Evolutionary conservation across 2,888 invertebrate species (phyloP), one percentile per base, ranked within the genome.

Genomic region (Morpho helenor): DNA sequence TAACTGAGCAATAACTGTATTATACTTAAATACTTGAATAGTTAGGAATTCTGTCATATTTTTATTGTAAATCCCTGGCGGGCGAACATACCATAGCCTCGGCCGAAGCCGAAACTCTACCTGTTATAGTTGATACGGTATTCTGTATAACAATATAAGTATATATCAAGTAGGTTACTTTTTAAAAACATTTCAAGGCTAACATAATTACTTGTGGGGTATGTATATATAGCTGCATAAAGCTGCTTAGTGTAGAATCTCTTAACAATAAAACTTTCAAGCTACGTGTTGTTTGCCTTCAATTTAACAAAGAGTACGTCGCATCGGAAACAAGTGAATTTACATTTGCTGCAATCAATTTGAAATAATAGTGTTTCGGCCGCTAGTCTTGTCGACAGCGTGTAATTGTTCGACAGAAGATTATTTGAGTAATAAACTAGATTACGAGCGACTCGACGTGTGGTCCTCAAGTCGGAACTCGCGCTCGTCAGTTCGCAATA

Each of bases 341-440:
- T 67, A 61, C 42, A 61, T 59, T 66, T 55, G 70, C 73, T 71
- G 68, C 70, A 73, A 74, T 75, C 71, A 76, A 76, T 74, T 74
- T 71, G 43, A 43, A 43, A 68, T 72, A 67, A 61, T 51, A 64
- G 66, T 68, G 66, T 69, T 80, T 79, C 75, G 71, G 74, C 71
- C 71, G 71, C 71, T 73, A 70, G 68, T 63, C 69, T 78, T 70
- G 75, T 74, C 73, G 62, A 70, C 71, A 70, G 67, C 70, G 68
- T 76, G 74, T 78, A 77, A 79, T 83, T 78, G 77, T 83, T 82
- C 69, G 69, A 72, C 74, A 76, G 73, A 79, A 79, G 77, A 84
- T 83, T 82, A 81, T 78, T 77, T 74, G 75, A 78, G 79, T 79
- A 81, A 79, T 82, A 81, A 83, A 81, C 79, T 81, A 80, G 80